phyloP scores from a whole-genome alignment of 2,113 vertebrate species.

The Psephotus haematonotus region DNA sequence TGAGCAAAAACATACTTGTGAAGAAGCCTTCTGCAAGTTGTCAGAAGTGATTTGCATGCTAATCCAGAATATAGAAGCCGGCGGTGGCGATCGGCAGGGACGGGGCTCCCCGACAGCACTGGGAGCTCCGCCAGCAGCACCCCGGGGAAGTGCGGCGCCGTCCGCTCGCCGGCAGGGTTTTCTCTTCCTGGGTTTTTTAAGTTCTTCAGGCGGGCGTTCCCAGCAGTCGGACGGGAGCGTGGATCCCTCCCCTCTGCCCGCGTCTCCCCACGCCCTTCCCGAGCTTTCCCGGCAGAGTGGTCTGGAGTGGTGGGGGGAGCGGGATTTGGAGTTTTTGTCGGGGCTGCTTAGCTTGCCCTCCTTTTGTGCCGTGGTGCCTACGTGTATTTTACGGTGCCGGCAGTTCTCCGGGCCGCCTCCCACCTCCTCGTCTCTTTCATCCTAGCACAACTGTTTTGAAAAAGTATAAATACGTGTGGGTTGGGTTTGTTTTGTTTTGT shows the following conservation, averaged over 20 bases:
- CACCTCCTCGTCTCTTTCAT: neutral
- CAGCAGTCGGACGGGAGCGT: neutral
- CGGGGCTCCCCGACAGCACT: neutral
- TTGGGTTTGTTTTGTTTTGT: neutral
- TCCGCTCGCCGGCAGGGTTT: neutral
- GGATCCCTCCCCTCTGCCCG: constrained; percentile 19
- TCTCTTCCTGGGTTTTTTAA: neutral
- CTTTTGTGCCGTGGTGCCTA: constrained; percentile 33
- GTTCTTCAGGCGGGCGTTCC: neutral
- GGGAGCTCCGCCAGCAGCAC: neutral
- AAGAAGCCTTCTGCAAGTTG: neutral
- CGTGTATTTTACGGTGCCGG: neutral
- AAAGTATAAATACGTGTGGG: constrained; percentile 24
- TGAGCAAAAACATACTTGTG: neutral
- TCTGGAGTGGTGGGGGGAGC: neutral
- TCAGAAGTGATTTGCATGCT: neutral
- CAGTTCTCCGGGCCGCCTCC: neutral
- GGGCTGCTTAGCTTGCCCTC: constrained; percentile 13
- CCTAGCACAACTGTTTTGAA: constrained; percentile 48
- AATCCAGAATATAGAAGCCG: neutral
- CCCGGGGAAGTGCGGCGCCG: neutral
- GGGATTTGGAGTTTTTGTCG: neutral
- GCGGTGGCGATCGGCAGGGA: too few relatives aligned
- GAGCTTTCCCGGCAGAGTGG: neutral
- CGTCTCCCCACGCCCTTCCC: neutral